Evolutionary conservation across 2,888 invertebrate species (phyloP), one percentile per base, ranked within the genome.

Genomic region (Cantharis rustica): DNA sequence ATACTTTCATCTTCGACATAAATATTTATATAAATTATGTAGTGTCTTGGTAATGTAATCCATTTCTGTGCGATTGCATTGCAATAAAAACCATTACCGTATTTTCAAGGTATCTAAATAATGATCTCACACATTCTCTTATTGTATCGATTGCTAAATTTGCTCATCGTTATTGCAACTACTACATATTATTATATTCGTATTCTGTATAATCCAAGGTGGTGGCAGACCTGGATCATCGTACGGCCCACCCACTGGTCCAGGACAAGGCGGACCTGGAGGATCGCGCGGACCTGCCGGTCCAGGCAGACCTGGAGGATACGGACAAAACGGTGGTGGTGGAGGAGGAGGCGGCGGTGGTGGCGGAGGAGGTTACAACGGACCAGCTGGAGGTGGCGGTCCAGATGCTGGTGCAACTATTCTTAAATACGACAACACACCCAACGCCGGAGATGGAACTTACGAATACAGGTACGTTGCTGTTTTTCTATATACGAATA

Each of bases 361-460:
- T 11, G 84, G 82, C 5, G 81, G 78, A 15, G 81, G 78, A 15
- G 84, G 80, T 10, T 72, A 47, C n/a, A 47, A 78, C 10, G 61
- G 68, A 3, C 62, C 64, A 16, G 75, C 80, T 17, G 81, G 81
- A 20, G 83, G 82, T 2, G 85, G 82, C 47, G 84, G 84, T 63
- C 81, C 80, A 23, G 86, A 85, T 20, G 86, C 89, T 61, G 89
- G 89, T 27, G 88, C 91, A 71, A 90, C 89, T 23, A 91, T 91
- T 26, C 81, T 91, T 10, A 90, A 90, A 1, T 91, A 89, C 82
- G 91, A 91, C 75, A 91, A 91, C 81, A 90, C 90, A 80, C 90
- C 90, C 73, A 91, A 91, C 81, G 90, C 90, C 77, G 90, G 91
- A 9, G 91, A 91, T 84, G 91, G 91, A 69, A 90, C 89, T 79